Conservation (phyloP, 2,888 invertebrate species). For the Tanytarsus gracilentus region DNA sequence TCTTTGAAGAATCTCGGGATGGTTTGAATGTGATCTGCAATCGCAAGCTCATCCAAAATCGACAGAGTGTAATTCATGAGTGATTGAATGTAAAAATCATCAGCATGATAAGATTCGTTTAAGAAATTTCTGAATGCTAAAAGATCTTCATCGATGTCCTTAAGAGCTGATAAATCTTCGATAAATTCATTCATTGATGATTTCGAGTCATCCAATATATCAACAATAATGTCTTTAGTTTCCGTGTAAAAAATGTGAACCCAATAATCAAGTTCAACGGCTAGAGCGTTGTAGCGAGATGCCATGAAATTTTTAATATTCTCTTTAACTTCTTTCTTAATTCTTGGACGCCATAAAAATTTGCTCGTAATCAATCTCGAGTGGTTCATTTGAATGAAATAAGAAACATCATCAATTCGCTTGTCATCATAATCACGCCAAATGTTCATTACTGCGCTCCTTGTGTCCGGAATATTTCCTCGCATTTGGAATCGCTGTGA, state of each 20-base stretch:
- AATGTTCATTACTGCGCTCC: conserved; percentile 64
- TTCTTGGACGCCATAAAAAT: conserved; percentile 70
- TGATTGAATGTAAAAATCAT: conserved; percentile 77
- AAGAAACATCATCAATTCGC: conserved; percentile 64
- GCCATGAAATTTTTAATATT: conserved; percentile 42
- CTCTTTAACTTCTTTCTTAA: conserved; percentile 52
- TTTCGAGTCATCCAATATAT: conserved; percentile 68
- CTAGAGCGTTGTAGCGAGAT: conserved; percentile 45
- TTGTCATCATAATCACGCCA: conserved; percentile 79
- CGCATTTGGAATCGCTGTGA: conserved; percentile 60
- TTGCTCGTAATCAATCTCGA: conserved; percentile 70
- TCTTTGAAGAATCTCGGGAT: conserved; percentile 72
- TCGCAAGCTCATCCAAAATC: conserved; percentile 67
- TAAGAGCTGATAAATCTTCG: conserved; percentile 54
- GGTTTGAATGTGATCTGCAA: conserved; percentile 66
- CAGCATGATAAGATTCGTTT: conserved; percentile 67
- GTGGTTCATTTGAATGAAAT: conserved; percentile 73
- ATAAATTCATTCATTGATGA: conserved; percentile 60
- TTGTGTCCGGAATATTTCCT: conserved; percentile 65
- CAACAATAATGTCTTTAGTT: conserved; percentile 54
- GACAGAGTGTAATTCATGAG: conserved; percentile 59
- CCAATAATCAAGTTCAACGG: conserved; percentile 54
- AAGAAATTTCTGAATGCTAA: conserved; percentile 59
- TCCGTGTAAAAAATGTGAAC: conserved; percentile 60
- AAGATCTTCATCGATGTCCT: conserved; percentile 53